phyloP scores from a whole-genome alignment of 2,888 invertebrate genomes.

The Dexiosoma caninum region DNA sequence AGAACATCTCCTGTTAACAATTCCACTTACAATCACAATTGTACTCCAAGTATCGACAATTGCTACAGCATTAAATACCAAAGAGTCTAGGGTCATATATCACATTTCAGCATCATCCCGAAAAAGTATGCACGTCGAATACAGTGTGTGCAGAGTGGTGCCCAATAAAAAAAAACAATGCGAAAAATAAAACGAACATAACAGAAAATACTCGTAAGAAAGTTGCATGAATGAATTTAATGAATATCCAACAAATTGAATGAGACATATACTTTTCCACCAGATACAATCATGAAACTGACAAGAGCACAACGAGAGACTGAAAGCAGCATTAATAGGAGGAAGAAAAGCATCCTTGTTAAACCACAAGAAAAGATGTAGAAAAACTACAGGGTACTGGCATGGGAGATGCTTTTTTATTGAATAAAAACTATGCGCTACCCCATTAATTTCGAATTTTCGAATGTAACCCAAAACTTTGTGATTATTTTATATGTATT shows the following conservation, averaged over 20 bases:
- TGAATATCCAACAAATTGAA: constrained; percentile 53
- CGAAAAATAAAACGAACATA: background rate
- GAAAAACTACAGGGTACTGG: constrained; percentile 2
- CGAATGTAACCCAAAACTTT: background rate
- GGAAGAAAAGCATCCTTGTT: constrained; percentile 43
- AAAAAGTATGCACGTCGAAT: constrained; percentile 1
- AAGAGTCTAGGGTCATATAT: constrained; percentile 41
- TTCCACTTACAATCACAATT: constrained; percentile 42
- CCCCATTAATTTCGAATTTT: no score
- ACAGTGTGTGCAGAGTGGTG: background rate
- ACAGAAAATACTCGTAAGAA: constrained; percentile 33
- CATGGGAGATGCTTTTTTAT: background rate
- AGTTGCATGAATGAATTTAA: constrained; percentile 36
- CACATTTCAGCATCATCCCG: constrained; percentile 46
- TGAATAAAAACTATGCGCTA: no score
- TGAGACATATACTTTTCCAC: constrained; percentile 55
- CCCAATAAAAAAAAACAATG: constrained; percentile 1
- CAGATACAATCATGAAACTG: constrained; percentile 39
- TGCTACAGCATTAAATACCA: constrained; percentile 11
- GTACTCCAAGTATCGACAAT: constrained; percentile 39
- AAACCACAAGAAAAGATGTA: constrained; percentile 14
- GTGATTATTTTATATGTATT: no score
- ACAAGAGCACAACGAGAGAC: constrained; percentile 45
- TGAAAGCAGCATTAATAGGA: constrained; percentile 14
- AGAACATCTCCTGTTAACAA: constrained; percentile 43